Conservation (phyloP, 1,140 invertebrate species). For the Atta texana region DNA sequence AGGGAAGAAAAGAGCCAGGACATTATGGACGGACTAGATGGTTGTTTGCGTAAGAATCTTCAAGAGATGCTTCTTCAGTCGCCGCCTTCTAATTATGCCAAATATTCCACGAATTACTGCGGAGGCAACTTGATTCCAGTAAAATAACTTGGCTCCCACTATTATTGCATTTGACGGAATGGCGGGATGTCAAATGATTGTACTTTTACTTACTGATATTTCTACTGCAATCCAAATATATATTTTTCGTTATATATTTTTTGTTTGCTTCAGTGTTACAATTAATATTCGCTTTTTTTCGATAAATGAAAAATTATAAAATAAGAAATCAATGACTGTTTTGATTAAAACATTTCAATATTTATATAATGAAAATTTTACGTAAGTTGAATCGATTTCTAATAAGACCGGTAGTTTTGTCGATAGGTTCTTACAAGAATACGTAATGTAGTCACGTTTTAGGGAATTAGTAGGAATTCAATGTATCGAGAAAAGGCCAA, state of each 20-base stretch:
- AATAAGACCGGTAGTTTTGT: background rate
- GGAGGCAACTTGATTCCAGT: background rate
- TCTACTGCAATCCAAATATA: background rate
- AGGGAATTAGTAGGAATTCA: constrained; percentile 41
- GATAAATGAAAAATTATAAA: background rate
- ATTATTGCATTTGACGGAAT: background rate
- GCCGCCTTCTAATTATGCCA: constrained; percentile 31
- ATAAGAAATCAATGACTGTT: background rate
- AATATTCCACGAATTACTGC: constrained; percentile 41
- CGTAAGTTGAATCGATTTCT: constrained; percentile 3
- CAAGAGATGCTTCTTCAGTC: constrained; percentile 13
- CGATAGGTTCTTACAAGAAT: background rate
- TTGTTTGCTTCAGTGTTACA: background rate
- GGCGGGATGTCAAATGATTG: background rate
- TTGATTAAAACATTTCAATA: background rate
- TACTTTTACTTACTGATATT: background rate
- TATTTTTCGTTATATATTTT: background rate
- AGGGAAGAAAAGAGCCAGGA: constrained; percentile 1
- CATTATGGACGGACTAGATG: constrained; percentile 28
- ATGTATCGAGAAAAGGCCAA: constrained; percentile 45
- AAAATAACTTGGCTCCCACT: constrained; percentile 2
- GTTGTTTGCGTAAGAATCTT: constrained; percentile 30
- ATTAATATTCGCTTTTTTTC: background rate
- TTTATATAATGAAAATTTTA: background rate
- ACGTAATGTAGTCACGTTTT: constrained; percentile 4